These are phyloP conservation scores for Chrysomallon squamiferum DNA, from an alignment of 1,140 invertebrate species.

Conservation along the genomic window DNA sequence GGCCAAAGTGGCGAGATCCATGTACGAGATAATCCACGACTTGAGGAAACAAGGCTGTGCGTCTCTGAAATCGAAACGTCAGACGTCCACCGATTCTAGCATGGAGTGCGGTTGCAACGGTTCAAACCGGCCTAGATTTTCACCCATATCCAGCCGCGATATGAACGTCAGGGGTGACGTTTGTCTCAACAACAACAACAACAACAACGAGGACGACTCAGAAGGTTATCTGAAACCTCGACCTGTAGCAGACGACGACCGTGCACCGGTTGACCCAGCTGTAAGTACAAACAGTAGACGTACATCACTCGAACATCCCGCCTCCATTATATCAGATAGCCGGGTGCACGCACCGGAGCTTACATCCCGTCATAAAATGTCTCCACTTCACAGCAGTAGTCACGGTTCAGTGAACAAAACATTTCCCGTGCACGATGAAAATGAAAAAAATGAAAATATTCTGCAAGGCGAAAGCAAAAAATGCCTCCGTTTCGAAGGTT, in stretches of 20 bases:
- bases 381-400: neutral
- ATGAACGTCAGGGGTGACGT: conserved; percentile 2
- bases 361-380: neutral
- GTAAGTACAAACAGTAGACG: neutral
- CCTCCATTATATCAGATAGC: neutral
- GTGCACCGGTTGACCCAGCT: neutral
- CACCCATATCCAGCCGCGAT: conserved; percentile 8
- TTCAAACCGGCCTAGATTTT: neutral
- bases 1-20: conserved; percentile 41
- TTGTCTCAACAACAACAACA: too few species aligned
- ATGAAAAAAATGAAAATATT: too few species aligned
- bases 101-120: conserved; percentile 11
- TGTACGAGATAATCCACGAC: conserved; percentile 48
- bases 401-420: too few species aligned
- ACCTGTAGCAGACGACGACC: neutral
- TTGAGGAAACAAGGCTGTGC: conserved; percentile 29
- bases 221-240: neutral
- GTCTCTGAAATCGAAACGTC: conserved; percentile 14
- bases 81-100: conserved; percentile 15
- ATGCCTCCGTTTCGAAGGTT: too few species aligned
- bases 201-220: neutral
- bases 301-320: neutral
- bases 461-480: too few species aligned
- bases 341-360: neutral
- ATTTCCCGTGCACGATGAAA: neutral